Evolutionary conservation across 2,113 vertebrate species (phyloP).

Genomic region (Donacobius atricapilla): DNA sequence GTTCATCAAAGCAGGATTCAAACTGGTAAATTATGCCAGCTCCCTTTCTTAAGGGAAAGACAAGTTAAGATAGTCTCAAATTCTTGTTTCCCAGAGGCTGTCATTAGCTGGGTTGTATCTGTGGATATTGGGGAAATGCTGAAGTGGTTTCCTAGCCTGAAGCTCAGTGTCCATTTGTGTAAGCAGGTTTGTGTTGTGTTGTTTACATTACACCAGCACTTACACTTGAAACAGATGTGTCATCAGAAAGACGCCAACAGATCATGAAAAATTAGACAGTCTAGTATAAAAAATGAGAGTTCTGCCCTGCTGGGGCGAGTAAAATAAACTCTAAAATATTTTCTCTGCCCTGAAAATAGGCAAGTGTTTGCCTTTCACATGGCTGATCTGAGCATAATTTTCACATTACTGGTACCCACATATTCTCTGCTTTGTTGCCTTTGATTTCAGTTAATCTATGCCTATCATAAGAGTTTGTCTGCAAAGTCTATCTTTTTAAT

Average conservation of each 20-base stretch:
- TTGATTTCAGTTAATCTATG: neutral
- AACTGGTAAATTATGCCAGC: neutral
- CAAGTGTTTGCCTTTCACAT: neutral
- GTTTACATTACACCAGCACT: neutral
- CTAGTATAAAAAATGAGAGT: neutral
- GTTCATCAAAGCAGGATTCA: neutral
- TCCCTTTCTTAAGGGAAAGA: neutral
- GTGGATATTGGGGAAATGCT: neutral
- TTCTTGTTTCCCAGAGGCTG: neutral
- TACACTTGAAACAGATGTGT: neutral
- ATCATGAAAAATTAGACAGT: neutral
- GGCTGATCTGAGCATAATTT: neutral
- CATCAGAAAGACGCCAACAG: neutral
- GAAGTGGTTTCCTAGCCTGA: neutral
- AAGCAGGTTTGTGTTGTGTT: neutral
- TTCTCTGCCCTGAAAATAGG: neutral
- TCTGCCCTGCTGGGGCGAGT: fast-evolving
- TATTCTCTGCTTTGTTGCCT: neutral
- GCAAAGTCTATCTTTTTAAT: neutral
- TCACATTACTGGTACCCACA: neutral
- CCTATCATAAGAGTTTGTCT: neutral
- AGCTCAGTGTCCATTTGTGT: neutral
- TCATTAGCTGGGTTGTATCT: neutral
- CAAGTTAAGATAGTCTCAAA: neutral
- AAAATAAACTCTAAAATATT: neutral